phyloP scores from a whole-genome alignment of 2,797 vertebrate species.

The Sebastolobus alascanus region DNA sequence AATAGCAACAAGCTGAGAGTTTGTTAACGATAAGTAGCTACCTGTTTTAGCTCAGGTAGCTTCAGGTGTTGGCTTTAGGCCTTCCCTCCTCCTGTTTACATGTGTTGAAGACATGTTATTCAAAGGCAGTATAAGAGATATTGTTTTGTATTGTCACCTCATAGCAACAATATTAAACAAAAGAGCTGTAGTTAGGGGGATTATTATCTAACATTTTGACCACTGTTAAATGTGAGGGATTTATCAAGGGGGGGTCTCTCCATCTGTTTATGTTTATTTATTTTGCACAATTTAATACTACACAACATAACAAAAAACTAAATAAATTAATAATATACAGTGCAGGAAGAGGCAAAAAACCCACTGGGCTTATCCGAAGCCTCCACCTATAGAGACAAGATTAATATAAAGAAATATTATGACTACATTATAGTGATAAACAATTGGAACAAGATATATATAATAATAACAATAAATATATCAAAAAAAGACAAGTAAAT shows the following conservation, averaged over 20 bases:
- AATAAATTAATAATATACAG: too few species aligned
- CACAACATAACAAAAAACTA: too few species aligned
- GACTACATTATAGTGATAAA: too few species aligned
- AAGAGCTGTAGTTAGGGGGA: background rate
- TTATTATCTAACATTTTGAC: background rate
- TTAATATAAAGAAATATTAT: too few species aligned
- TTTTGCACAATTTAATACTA: too few species aligned
- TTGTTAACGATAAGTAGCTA: background rate
- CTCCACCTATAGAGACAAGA: too few species aligned
- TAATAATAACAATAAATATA: too few species aligned
- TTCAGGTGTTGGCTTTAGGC: background rate
- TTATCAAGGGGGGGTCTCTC: background rate
- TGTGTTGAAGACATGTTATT: background rate
- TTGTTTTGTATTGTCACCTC: background rate
- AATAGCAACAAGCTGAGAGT: background rate
- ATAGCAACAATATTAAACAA: background rate
- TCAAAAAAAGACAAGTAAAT: too few species aligned
- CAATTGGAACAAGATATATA: too few species aligned
- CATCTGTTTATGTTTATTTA: slow-evolving; percentile 13
- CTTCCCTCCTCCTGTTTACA: background rate
- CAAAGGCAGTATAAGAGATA: background rate
- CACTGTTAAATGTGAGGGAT: background rate
- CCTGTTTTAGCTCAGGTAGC: background rate
- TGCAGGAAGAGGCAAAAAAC: too few species aligned
- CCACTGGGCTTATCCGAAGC: too few species aligned